Evolutionary conservation across 2,797 vertebrate species (phyloP).

Genomic region (Craterocephalus amniculus): DNA sequence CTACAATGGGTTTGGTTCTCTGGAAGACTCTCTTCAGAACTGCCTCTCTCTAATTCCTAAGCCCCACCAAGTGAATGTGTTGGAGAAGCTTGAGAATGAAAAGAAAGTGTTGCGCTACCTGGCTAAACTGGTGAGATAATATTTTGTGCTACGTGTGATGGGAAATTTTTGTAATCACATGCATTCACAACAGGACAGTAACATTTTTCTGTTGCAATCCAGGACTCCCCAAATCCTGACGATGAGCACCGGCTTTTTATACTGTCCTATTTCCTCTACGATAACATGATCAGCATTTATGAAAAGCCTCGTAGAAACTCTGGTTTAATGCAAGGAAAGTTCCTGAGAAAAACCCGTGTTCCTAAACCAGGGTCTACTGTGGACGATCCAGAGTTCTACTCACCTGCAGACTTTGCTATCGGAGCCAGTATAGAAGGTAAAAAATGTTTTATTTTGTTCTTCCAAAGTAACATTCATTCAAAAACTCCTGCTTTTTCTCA

Average conservation of each 20-base stretch:
- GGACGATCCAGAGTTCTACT: conserved; percentile 86
- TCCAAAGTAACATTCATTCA: not conserved
- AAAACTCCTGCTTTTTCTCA: not conserved
- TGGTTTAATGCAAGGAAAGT: conserved; percentile 89
- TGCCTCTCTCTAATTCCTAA: conserved; percentile 89
- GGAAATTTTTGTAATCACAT: not conserved
- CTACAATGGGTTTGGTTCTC: conserved; percentile 91
- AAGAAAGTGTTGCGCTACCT: conserved; percentile 88
- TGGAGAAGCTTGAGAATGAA: conserved; percentile 89
- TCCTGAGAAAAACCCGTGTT: conserved; percentile 85
- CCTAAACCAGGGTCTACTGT: conserved; percentile 84
- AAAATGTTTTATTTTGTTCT: too few species aligned
- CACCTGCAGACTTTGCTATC: conserved; percentile 89
- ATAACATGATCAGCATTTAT: conserved; percentile 90
- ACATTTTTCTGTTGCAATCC: conserved; percentile 14
- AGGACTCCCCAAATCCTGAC: conserved; percentile 88
- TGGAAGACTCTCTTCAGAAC: conserved; percentile 94
- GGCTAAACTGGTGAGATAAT: conserved; percentile 85
- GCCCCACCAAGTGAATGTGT: conserved; percentile 85
- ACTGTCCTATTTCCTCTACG: conserved; percentile 87
- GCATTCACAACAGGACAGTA: not conserved
- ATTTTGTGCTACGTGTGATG: not conserved
- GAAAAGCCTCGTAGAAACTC: conserved; percentile 88
- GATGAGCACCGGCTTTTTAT: conserved; percentile 87
- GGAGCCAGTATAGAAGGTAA: conserved; percentile 90